Base-by-base conservation (phyloP, 2,888 invertebrate genomes). In the Lobophora halterata region DNA sequence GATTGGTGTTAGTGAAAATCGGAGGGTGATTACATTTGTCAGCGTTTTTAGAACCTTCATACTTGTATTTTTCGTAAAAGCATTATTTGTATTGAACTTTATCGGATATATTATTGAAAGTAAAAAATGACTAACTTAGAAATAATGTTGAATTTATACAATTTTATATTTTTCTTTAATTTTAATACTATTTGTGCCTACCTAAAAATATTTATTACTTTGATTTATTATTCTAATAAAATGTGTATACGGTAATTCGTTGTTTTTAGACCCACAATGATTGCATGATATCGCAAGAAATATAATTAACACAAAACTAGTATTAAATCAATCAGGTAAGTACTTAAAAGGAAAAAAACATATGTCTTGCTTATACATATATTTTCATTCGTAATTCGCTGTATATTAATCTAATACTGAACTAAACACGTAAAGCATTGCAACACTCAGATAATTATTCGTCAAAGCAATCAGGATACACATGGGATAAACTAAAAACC, bases 341-440 rank as follows among this genome's bases (percentile, higher is more conserved):
- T n/a, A 18, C 18, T 2, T 6, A 7, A 18, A 6, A 6, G 23
- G 37, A 42, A 51, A 32, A 37, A 54, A 54, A 54, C 23, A 50
- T 37, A 39, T 43, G 2, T 12, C 40, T 61, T 58, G 60, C 74
- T 77, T 78, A 75, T 66, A 76, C 60, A 69, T 72, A 72, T 59
- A 46, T 39, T 34, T 55, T 52, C 53, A 61, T 37, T 37, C 23
- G 6, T 32, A 25, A 34, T 76, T 76, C 63, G 67, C 67, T 66
- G 70, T 63, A 57, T 61, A n/a, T n/a, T n/a, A 49, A 55, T 46
- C 39, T 65, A 67, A 65, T 62, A 67, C 58, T 65, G 61, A 67
- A 69, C 52, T 61, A 68, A 69, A 66, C 40, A 61, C 52, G 48
- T 57, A 55, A 72, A 72, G 71, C 75, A 63, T 68, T 63, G 68